Percentiles rank a stretch among this genome's conserved stretches.
These are phyloP conservation scores for Macquaria ambigua DNA, from an alignment of 2,113 vertebrate species.

Conservation along the genomic window DNA sequence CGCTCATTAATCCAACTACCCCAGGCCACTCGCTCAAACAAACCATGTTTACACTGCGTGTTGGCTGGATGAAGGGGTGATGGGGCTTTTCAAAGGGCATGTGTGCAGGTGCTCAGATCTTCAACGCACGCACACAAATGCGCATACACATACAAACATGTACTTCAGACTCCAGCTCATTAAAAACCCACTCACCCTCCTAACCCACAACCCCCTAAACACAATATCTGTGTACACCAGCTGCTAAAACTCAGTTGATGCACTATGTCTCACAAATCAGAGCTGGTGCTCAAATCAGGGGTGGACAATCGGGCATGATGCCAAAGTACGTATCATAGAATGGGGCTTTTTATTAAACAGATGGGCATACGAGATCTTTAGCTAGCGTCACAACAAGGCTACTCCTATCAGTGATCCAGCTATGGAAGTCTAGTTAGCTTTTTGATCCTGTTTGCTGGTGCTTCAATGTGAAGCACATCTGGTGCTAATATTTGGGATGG, in stretches of 20 bases:
- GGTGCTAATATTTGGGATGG: slow-evolving; percentile 77
- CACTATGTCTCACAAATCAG: slow-evolving; percentile 64
- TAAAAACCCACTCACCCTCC: slow-evolving; percentile 35
- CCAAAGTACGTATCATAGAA: slow-evolving; percentile 55
- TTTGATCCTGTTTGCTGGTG: slow-evolving; percentile 68
- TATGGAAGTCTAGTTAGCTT: slow-evolving; percentile 59
- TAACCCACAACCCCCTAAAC: slow-evolving; percentile 54
- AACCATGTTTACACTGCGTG: slow-evolving; percentile 80
- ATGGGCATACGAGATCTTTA: slow-evolving; percentile 61
- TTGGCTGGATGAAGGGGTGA: slow-evolving; percentile 70
- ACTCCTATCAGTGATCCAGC: slow-evolving; percentile 58
- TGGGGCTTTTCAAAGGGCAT: slow-evolving; percentile 71
- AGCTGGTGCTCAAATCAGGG: slow-evolving; percentile 42
- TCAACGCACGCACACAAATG: slow-evolving; percentile 28
- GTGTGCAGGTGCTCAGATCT: slow-evolving; percentile 70
- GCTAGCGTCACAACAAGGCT: slow-evolving; percentile 54
- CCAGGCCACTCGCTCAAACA: slow-evolving; percentile 79
- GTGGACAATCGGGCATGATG: slow-evolving; percentile 47
- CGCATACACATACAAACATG: slow-evolving; percentile 29
- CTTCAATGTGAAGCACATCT: slow-evolving; percentile 74
- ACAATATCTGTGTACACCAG: slow-evolving; percentile 65
- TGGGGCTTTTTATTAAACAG: slow-evolving; percentile 68
- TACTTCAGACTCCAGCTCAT: slow-evolving; percentile 50
- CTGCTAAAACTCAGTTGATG: slow-evolving; percentile 58
- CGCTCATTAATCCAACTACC: slow-evolving; percentile 83